Evolutionary conservation across 2,888 invertebrate species (phyloP).

Genomic region (Polietes domitor): DNA sequence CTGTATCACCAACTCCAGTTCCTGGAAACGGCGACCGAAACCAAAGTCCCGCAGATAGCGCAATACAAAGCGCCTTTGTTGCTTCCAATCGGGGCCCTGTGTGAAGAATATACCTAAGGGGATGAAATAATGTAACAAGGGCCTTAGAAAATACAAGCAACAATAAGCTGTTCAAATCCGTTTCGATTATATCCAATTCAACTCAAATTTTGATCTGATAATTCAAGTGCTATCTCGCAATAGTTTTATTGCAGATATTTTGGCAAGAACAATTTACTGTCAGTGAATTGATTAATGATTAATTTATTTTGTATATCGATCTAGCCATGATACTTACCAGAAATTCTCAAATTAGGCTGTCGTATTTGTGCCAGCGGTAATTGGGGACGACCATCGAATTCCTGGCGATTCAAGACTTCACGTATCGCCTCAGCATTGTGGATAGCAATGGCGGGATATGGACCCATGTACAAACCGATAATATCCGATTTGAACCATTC

Average conservation of each 20-base stretch:
- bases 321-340: slow-evolving; percentile 76
- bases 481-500: slow-evolving; percentile 84
- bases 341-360: slow-evolving; percentile 78
- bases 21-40: slow-evolving; percentile 84
- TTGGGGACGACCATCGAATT: slow-evolving; percentile 84
- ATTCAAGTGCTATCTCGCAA: too few species aligned
- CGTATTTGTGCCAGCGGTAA: slow-evolving; percentile 82
- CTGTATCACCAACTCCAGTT: slow-evolving; percentile 81
- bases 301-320: too few species aligned
- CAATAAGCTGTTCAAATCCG: too few species aligned
- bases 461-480: slow-evolving; percentile 83
- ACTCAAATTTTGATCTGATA: too few species aligned
- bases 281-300: too few species aligned
- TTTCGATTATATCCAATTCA: too few species aligned
- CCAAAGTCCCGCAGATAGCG: slow-evolving; percentile 86
- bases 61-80: slow-evolving; percentile 85
- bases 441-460: slow-evolving; percentile 81
- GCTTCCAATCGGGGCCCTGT: slow-evolving; percentile 85
- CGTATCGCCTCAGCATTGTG: slow-evolving; percentile 83
- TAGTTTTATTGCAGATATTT: too few species aligned
- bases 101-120: slow-evolving; percentile 85
- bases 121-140: not conserved
- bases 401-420: slow-evolving; percentile 83
- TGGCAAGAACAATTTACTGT: too few species aligned
- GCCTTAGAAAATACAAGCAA: too few species aligned